Evolutionary conservation across 2,888 invertebrate species (phyloP), one percentile per base, ranked within the genome.

Genomic region (Cinara cedri): DNA sequence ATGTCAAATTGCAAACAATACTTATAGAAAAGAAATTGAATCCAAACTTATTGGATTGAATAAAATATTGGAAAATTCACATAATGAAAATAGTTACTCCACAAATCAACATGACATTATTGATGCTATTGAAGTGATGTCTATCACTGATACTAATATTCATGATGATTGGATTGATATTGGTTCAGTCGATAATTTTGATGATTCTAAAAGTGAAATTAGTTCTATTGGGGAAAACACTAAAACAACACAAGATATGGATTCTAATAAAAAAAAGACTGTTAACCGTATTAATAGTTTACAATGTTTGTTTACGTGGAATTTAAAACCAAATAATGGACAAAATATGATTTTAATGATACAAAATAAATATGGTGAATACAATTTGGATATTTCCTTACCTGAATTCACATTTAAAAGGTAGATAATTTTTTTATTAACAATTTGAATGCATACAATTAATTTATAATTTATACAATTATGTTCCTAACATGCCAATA

Each of bases 221-320:
- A 54, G 74, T 26, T 74, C 51, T 51, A 34, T 54, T 21, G 51
- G 9, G 42, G 63, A 75, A 44, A 65, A 65, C 1, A 54, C 1
- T n/a, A 14, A n/a, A 24, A 1, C 6, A 49, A 19, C 49, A 8
- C 19, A 70, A 42, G 13, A 24, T 44, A 26, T n/a, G 19, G 44
- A 76, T 68, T 10, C 46, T 10, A 1, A 14, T 62, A 24, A 4
- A 1, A 60, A 46, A 70, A 70, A 42, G 46, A 21, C n/a, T 13
- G 13, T 51, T 9, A 70, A 68, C 34, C 14, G 62, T 70, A 78
- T 78, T n/a, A 70, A 62, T 60, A 49, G 34, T 62, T 24, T 78
- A 9, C 78, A 78, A 9, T 78, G 78, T 42, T 57, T 60, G 16
- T 78, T 78, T 51, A 68, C 70, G 6, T 78, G 78, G 78, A 78